Evolutionary conservation across 2,888 invertebrate species (phyloP).

Genomic region (Hemaris fuciformis): DNA sequence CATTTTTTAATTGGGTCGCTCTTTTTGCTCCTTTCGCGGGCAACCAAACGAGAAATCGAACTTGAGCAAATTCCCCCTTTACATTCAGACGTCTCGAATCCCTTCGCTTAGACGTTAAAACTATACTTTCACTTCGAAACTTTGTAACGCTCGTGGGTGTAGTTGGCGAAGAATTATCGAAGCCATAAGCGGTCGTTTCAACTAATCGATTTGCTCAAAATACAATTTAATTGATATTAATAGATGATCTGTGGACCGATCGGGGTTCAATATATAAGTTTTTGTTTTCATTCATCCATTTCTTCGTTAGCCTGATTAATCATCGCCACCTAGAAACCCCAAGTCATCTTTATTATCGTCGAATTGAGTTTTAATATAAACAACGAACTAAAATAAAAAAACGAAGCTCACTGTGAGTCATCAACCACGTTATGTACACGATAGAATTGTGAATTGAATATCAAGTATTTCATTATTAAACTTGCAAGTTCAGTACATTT

Average conservation of each 20-base stretch:
- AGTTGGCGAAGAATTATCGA: constrained; percentile 29
- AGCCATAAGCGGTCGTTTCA: constrained; percentile 14
- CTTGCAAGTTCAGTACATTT: too few species aligned
- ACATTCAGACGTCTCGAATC: constrained; percentile 25
- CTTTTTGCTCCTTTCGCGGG: constrained; percentile 68
- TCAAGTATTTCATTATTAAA: too few species aligned
- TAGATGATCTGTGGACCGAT: not conserved
- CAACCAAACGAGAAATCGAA: constrained; percentile 67
- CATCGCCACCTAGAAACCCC: too few species aligned
- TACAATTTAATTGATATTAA: not conserved
- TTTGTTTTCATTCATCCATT: too few species aligned
- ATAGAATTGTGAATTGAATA: too few species aligned
- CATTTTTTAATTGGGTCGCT: constrained; percentile 78
- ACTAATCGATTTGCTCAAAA: not conserved
- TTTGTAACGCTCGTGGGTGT: constrained; percentile 19
- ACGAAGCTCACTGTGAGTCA: too few species aligned
- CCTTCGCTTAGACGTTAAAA: constrained; percentile 14
- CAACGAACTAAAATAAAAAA: too few species aligned
- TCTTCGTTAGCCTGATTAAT: too few species aligned
- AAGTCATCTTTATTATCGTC: too few species aligned
- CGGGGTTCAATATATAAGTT: not conserved
- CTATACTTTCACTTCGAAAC: constrained; percentile 18
- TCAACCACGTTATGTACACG: too few species aligned
- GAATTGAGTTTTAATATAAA: too few species aligned
- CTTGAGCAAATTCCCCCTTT: constrained; percentile 53